Percentiles rank a stretch among this genome's conserved stretches.
phyloP scores from a whole-genome alignment of 2,797 vertebrate species.

The Peromyscus eremicus region DNA sequence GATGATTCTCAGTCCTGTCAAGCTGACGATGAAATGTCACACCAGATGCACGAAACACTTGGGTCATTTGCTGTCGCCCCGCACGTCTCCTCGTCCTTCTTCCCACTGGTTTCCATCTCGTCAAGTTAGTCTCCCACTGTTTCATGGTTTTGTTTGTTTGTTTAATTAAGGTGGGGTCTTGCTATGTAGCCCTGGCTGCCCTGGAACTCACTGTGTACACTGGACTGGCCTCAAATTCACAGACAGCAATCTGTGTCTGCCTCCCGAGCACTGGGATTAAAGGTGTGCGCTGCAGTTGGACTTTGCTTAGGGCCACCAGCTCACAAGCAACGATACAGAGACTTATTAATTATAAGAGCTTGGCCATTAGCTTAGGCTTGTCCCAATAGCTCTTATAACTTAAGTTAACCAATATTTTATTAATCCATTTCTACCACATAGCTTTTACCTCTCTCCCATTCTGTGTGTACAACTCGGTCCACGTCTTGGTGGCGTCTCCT shows the following conservation, averaged over 20 bases:
- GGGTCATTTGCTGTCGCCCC: not conserved
- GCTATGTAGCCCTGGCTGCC: not conserved
- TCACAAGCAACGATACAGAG: not conserved
- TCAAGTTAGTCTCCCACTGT: not conserved
- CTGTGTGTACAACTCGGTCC: not conserved
- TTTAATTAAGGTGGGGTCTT: not conserved
- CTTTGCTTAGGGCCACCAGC: not conserved
- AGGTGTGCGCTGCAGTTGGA: not conserved
- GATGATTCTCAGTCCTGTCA: not conserved
- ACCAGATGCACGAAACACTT: too few relatives aligned
- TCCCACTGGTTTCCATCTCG: not conserved
- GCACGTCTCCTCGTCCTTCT: not conserved
- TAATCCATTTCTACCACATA: not conserved
- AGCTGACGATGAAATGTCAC: not conserved
- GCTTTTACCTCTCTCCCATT: not conserved
- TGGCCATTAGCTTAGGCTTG: not conserved
- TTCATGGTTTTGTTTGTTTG: not conserved
- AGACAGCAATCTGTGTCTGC: not conserved
- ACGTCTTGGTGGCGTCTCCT: not conserved
- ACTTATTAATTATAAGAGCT: not conserved
- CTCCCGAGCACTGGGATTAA: not conserved
- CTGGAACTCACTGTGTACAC: not conserved
- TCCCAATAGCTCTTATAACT: not conserved
- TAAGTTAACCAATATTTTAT: not conserved
- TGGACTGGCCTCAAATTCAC: not conserved